phyloP scores from a whole-genome alignment of 2,797 vertebrate species.

The Merluccius polli region DNA sequence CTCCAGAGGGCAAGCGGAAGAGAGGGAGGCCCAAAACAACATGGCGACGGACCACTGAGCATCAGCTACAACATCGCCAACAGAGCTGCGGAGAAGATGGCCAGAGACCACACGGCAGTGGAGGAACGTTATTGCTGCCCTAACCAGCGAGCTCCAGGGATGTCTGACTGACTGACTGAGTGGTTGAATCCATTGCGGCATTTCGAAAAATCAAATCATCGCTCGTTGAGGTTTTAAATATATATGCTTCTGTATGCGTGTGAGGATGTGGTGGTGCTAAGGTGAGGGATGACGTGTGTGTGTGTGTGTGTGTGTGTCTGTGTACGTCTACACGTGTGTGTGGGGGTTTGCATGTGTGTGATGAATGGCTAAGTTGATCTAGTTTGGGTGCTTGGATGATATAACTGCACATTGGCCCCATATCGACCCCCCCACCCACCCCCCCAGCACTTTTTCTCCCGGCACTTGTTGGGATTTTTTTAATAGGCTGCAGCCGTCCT shows the following conservation, averaged over 20 bases:
- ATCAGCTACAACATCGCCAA: too few relatives aligned
- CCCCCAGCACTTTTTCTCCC: neutral
- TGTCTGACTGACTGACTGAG: too few relatives aligned
- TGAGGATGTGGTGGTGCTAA: neutral
- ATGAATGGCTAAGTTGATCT: neutral
- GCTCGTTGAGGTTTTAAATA: neutral
- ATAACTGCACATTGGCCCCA: constrained; percentile 26
- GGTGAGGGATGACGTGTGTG: neutral
- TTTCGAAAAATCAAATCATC: neutral
- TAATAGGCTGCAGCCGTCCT: constrained; percentile 14
- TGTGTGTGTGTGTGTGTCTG: neutral
- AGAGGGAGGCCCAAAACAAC: too few relatives aligned
- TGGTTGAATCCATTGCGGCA: neutral
- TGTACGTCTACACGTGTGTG: neutral
- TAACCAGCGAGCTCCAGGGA: too few relatives aligned
- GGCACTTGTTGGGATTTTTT: constrained; percentile 22
- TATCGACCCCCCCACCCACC: constrained; percentile 18
- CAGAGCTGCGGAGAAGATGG: too few relatives aligned
- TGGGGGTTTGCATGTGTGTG: neutral
- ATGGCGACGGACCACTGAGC: too few relatives aligned
- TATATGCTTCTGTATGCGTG: neutral
- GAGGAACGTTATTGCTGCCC: too few relatives aligned
- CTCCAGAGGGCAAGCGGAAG: too few relatives aligned
- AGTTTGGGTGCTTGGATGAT: constrained; percentile 34
- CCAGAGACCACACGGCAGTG: too few relatives aligned